These are phyloP conservation scores for Cettia cetti DNA, from an alignment of 2,113 vertebrate species.

Conservation along the genomic window DNA sequence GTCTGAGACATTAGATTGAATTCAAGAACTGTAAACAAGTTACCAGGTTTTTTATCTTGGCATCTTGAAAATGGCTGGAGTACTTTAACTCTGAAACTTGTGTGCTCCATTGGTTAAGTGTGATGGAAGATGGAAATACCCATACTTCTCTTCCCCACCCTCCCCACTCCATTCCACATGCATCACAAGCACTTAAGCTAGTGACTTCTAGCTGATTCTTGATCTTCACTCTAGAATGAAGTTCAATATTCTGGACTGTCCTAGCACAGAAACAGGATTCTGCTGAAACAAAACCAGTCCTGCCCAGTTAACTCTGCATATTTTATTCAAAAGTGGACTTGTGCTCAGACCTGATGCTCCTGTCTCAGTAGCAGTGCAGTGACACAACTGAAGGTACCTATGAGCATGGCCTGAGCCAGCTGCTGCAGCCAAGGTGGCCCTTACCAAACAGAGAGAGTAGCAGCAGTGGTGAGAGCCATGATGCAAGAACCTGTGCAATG, in stretches of 20 bases:
- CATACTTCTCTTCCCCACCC: background rate
- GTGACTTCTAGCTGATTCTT: background rate
- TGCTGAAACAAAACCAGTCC: background rate
- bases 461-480: conserved; percentile 90
- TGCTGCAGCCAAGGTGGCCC: background rate
- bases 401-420: background rate
- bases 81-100: background rate
- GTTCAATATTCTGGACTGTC: background rate
- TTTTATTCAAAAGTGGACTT: background rate
- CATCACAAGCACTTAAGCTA: background rate
- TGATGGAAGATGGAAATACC: background rate
- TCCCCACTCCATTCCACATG: background rate
- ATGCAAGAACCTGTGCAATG: conserved; percentile 89
- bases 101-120: background rate
- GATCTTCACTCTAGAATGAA: background rate
- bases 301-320: background rate
- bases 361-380: background rate
- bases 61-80: background rate
- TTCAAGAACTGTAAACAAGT: background rate
- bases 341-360: background rate
- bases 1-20: background rate
- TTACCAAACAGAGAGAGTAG: conserved; percentile 91
- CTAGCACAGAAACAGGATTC: background rate
- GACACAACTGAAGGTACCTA: background rate
- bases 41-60: background rate